Evolutionary conservation across 1,140 invertebrate species (phyloP), one percentile per base, ranked within the genome.

Genomic region (Tetragnatha versicolor): DNA sequence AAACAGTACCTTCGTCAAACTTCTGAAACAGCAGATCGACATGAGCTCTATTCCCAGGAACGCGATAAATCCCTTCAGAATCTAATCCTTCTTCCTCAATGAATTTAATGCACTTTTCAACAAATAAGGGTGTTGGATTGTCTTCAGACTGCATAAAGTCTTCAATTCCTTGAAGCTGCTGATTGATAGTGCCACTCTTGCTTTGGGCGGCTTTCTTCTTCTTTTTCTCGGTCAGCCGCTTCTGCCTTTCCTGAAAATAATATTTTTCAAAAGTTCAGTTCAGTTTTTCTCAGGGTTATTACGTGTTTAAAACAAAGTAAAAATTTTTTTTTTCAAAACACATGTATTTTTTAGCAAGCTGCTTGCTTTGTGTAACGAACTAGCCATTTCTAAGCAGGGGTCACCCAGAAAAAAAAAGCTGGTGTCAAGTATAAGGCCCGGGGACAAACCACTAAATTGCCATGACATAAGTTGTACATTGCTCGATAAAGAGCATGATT

Each of bases 61-160:
- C 96, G 80, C 97, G 88, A 85, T 99, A 98, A 65, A 98, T 92
- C 2, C 97, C 97, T 87, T 99, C 97, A 0, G 94, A 95, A 82
- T 95, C 93, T 17, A 98, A 89, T 0, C 96, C 95, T 83, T 89
- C 86, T 72, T 84, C 83, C 87, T 98, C 96, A 58, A 99, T 97
- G 86, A 95, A 98, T 80, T 90, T 89, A 0, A 98, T 92, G 86
- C 96, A 98, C 84, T 96, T 97, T 85, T 97, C 95, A 29, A 98
- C 89, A 85, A 98, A 96, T 66, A 96, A 87, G 27, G 96, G 96
- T 83, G 97, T 90, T 65, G 91, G 90, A 85, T 94, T 93, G 20
- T 91, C 91, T 65, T 94, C 92, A 17, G 91, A 92, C 85, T 95
- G 91, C 20, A 89, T 89, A 83, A 91, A 91, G 79, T 91, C 90